Base-by-base conservation (phyloP, 2,888 invertebrate genomes). In the Drosophila mercatorum region DNA sequence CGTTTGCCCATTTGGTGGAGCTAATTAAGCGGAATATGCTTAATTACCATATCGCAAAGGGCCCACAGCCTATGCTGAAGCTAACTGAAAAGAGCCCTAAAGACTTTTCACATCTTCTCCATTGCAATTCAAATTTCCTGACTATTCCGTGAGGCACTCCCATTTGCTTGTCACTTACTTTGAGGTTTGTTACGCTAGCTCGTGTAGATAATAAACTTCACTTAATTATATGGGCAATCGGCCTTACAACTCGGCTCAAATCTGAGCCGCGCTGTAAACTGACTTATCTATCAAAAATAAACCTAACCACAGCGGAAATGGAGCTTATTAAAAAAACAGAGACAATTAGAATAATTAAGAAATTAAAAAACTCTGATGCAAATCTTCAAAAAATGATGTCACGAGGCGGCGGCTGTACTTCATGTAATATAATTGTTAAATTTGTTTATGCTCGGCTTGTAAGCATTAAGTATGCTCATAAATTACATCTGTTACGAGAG, bases 141-240 rank as follows among this genome's bases (percentile, higher is more conserved):
- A n/a, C n/a, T n/a, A n/a, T n/a, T n/a, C n/a, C n/a, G n/a, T n/a
- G n/a, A n/a, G n/a, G 62, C 63, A 57, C 40, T 55, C 3, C 8
- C 57, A 72, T 72, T 68, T 72, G 66, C 26, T 17, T 52, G n/a
- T 57, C 64, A 68, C 72, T 60, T 59, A 41, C 12, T 40, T 58
- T 68, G 55, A 71, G 73, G 67, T 65, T 28, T 56, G 81, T 78
- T 81, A 78, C 83, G 89, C 71, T 80, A 62, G 68, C 87, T 60
- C 75, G 43, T 36, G 40, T 56, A 60, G 65, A 64, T 70, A 80
- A 72, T 56, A 58, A 70, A 44, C 40, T 41, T 11, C 2, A 22
- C 36, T 41, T 80, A 88, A 83, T 83, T 80, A 60, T 56, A 56
- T n/a, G 66, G 46, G 43, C 44, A 43, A 55, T 0, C 31, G 5